These are phyloP conservation scores for Parazoanthus swiftii DNA, from an alignment of 92 coral and sea anemone genomes.

Conservation along the genomic window DNA sequence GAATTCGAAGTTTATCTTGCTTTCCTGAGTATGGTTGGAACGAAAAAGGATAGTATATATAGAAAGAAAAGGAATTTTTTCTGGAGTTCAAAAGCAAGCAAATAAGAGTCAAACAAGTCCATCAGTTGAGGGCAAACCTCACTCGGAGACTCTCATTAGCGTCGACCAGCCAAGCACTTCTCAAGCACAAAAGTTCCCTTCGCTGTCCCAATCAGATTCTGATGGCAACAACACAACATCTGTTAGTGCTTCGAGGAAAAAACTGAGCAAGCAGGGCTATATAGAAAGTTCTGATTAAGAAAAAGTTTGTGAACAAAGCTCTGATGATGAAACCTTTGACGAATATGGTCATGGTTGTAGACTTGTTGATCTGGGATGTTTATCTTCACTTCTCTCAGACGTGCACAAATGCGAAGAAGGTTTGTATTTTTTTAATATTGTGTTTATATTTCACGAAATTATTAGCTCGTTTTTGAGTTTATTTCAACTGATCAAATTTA, in stretches of 20 bases:
- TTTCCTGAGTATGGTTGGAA: conserved; percentile 19
- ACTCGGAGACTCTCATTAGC: not conserved
- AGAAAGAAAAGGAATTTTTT: conserved; percentile 11
- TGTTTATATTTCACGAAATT: conserved; percentile 2
- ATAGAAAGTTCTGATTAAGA: not conserved
- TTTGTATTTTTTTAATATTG: not conserved
- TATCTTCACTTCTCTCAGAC: not conserved
- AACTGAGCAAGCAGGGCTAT: not conserved
- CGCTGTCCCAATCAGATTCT: not conserved
- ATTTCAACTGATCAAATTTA: conserved; percentile 21
- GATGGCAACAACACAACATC: not conserved
- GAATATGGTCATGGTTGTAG: conserved; percentile 9
- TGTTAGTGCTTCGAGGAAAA: not conserved
- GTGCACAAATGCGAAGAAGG: conserved; percentile 22
- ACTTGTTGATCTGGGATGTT: not conserved
- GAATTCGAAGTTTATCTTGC: conserved; percentile 8
- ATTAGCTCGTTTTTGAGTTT: conserved; percentile 30
- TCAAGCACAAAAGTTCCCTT: not conserved
- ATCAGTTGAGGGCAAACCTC: not conserved
- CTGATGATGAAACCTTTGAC: not conserved
- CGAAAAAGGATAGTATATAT: conserved; percentile 9
- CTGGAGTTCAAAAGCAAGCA: conserved; percentile 3
- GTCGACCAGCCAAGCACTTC: conserved; percentile 1
- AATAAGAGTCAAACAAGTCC: conserved; percentile 3
- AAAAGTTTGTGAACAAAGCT: conserved; percentile 14